Evolutionary conservation across 2,888 invertebrate genomes (phyloP), one percentile per base, ranked within the genome.

Genomic region (Tipula unca): DNA sequence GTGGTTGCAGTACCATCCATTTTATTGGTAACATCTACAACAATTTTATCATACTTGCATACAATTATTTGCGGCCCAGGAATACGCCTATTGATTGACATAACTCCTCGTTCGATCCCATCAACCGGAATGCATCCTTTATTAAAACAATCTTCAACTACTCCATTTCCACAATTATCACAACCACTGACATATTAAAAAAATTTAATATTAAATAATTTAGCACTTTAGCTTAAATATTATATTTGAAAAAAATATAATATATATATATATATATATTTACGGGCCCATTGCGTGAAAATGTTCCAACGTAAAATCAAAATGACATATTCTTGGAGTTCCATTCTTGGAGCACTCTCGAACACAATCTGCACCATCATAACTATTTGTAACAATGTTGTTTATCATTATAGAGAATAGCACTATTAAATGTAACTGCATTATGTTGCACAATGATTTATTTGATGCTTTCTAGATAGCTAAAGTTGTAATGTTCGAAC

Each of bases 1-100:
- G 95, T 94, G 0, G 96, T 95, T 1, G 94, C 94, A 88, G 96
- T 95, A 0, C 95, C 94, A 89, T 93, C 93, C 89, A 97, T 91
- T 85, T 93, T 92, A 89, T 97, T 97, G 85, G 93, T 92, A 10
- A 97, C 95, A 88, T 96, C 96, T 0, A 97, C 95, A 35, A 95
- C 93, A 1, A 97, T 91, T 36, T 93, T 92, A 89, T 97, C 97
- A 20, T 95, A 94, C 88, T 94, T 92, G 89, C 97, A 97, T 87
- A 91, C 91, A 88, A 92, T 91, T 83, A 92, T 91, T 8, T 90
- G 86, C 0, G 92, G 92, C 25, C 92, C 92, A 0, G 92, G 92
- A 42, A 92, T 87, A 87, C 89, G 89, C 29, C 92, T 89, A 89
- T 92, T 92, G 36, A 92, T 90, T 13, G 91, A 89, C 87, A 92